Evolutionary conservation across 2,113 vertebrate genomes (phyloP), one percentile per base, ranked within the genome.

Genomic region (Eudyptes chrysolophus): DNA sequence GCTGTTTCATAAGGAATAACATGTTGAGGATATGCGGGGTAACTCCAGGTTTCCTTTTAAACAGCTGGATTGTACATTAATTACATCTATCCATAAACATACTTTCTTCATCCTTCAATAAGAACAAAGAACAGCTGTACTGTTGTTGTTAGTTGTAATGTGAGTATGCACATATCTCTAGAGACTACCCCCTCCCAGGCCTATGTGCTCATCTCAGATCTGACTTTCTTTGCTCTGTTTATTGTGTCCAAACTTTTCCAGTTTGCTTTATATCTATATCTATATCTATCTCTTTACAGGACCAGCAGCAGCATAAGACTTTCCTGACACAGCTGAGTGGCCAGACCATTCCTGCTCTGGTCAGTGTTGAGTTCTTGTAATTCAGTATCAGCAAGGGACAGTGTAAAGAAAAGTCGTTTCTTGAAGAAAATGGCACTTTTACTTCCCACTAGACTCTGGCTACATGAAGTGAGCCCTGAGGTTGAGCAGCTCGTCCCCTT

Each of bases 71-170:
- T 89, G 66, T 65, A 92, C 44, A 93, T 82, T 79, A 87, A 57
- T 93, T 93, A 52, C 49, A 74, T 90, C 22, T 72, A 32, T 69
- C 16, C 51, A 58, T 80, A 90, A 92, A 83, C 78, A 83, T 26
- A 69, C 38, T 83, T 90, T 86, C 54, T 77, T 92, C 48, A 55
- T 90, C 55, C 27, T 93, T 93, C 94, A 77, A 4, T 54, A 51
- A 88, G 84, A 94, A 80, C 54, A 83, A 92, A 72, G 78, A 88
- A 58, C 87, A 96, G 82, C 92, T 90, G 90, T 64, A 49, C 38
- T 77, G 34, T 25, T 87, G 61, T n/a, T 76, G 36, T 65, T 74
- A 75, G 72, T 11, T 44, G 77, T 32, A 96, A 85, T 38, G 32
- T 85, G 52, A 95, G 52, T 54, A 58, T 16, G 34, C 7, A 85